A percentile compares a stretch with the other conserved stretches of the same genome.
These are phyloP conservation scores for Sapajus apella DNA, from an alignment of 2,113 vertebrate genomes.

Conservation along the genomic window DNA sequence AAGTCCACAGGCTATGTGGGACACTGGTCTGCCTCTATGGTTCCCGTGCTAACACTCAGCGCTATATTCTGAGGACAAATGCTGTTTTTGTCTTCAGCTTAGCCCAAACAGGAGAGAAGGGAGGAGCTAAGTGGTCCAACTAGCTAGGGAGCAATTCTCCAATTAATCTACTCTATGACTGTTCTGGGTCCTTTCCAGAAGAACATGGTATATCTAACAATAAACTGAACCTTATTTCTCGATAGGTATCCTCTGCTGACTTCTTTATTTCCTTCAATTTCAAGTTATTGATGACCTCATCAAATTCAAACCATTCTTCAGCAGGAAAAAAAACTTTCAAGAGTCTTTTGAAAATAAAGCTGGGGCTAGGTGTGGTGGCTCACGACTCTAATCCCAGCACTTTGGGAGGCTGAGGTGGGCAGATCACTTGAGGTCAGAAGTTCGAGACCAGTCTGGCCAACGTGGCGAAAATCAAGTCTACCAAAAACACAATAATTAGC, in stretches of 20 bases:
- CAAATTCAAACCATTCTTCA: constrained; percentile 35
- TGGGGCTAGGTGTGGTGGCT: not conserved
- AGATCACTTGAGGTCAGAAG: too few relatives aligned
- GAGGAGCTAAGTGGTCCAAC: not conserved
- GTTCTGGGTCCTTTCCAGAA: not conserved
- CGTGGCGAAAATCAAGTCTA: too few relatives aligned
- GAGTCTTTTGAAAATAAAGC: constrained; percentile 1
- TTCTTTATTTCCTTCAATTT: not conserved
- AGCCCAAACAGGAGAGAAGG: not conserved
- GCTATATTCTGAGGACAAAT: constrained; percentile 14
- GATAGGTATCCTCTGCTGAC: not conserved
- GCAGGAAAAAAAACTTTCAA: not conserved
- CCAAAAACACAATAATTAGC: too few relatives aligned
- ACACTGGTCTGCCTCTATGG: not conserved
- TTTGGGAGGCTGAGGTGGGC: too few relatives aligned
- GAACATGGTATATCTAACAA: not conserved
- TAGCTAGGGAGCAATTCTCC: not conserved
- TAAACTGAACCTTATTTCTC: not conserved
- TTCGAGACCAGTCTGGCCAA: too few relatives aligned
- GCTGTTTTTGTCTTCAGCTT: not conserved
- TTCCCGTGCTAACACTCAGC: not conserved
- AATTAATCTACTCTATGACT: not conserved
- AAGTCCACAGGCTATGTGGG: not conserved
- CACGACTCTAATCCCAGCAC: too few relatives aligned
- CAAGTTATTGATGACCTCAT: not conserved